Evolutionary conservation across 2,888 invertebrate species (phyloP).

Genomic region (Maniola hyperantus): DNA sequence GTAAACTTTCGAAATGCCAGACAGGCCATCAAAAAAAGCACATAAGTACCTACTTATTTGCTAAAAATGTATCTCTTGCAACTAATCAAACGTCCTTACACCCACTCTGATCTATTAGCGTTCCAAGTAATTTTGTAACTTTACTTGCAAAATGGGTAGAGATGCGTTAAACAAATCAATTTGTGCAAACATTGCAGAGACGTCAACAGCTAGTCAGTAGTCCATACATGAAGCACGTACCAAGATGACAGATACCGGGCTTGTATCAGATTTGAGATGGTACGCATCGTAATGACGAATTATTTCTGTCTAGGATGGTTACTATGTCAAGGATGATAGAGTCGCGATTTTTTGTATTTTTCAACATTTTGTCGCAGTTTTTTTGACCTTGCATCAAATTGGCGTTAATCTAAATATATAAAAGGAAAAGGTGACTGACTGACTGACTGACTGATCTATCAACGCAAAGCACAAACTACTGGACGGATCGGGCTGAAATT

Average conservation of each 20-base stretch:
- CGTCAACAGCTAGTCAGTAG: constrained; percentile 44
- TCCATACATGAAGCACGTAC: constrained; percentile 31
- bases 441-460: too few relatives aligned
- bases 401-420: too few relatives aligned
- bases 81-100: constrained; percentile 15
- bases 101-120: constrained; percentile 30
- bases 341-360: neutral
- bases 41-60: too few relatives aligned
- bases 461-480: too few relatives aligned
- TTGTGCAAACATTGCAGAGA: constrained; percentile 58
- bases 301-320: constrained; percentile 17
- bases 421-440: too few relatives aligned
- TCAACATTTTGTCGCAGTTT: too few relatives aligned
- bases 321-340: constrained; percentile 29
- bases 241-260: constrained; percentile 33
- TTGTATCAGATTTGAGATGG: constrained; percentile 32
- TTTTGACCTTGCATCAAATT: neutral
- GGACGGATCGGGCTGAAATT: too few relatives aligned
- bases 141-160: constrained; percentile 39
- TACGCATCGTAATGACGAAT: constrained; percentile 28
- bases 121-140: constrained; percentile 33
- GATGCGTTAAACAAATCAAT: constrained; percentile 58
- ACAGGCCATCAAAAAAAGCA: neutral
- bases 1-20: too few relatives aligned
- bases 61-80: neutral